Evolutionary conservation across 2,797 vertebrate genomes (phyloP), one percentile per base, ranked within the genome.

Genomic region (Eospalax fontanierii): DNA sequence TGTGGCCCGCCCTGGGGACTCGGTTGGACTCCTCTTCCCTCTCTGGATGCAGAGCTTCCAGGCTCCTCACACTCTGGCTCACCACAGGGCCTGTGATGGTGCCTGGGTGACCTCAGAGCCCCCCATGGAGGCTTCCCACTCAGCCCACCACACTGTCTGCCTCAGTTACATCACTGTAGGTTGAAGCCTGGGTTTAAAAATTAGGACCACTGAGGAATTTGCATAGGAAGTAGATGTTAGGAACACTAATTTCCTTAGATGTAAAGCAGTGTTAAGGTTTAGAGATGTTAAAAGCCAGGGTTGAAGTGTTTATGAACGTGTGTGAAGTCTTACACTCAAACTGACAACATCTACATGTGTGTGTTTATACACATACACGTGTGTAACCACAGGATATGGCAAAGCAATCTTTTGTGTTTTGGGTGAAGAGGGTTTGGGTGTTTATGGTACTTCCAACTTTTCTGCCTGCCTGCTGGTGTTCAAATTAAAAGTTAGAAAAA

Each of bases 401-500:
- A 71, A 59, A 26, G 22, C 8, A 30, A 15, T 12, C n/a, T n/a
- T n/a, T n/a, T n/a, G n/a, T n/a, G n/a, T 54, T 7, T 54, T 54
- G 7, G 9, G 50, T 12, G 8, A 9, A 14, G 50, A 15, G 50
- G 50, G 68, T 43, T 65, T 43, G 71, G 38, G 61, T 46, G 6
- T 84, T 76, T 26, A 14, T 6, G n/a, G 33, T 22, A 19, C 16
- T 78, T 63, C 28, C 83, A 61, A 40, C 11, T 73, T 40, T 11
- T 59, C 71, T 46, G 10, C 21, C 0, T 28, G 46, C n/a, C 61
- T 9, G 68, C 46, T 24, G 26, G 4, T 16, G 38, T 38, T 74
- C 16, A 61, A 76, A 83, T 74, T 87, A 59, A 66, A 70, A 40
- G 30, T 35, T 90, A 73, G 40, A 28, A 22, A 46, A 63, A 83